These are phyloP conservation scores for Epicampocera succincta DNA, from an alignment of 2,888 invertebrate species.

Conservation along the genomic window DNA sequence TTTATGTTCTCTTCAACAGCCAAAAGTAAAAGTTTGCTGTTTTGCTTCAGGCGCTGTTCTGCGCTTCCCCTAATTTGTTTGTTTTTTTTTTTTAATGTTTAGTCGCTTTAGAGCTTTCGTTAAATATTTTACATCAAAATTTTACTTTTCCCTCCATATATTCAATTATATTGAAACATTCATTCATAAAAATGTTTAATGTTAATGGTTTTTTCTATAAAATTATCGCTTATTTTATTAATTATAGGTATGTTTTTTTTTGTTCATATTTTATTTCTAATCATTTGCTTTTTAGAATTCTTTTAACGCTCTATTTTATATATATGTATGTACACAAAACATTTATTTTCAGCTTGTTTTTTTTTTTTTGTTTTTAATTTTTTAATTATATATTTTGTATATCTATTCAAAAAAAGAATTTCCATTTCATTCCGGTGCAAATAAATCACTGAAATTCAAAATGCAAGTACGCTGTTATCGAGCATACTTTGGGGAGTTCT, in stretches of 20 bases:
- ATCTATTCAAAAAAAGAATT: background rate
- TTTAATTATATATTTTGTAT: background rate
- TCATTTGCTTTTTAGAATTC: slow-evolving; percentile 63
- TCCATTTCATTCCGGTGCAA: background rate
- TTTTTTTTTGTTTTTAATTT: background rate
- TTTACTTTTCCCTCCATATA: no score
- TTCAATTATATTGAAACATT: no score
- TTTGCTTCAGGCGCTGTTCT: background rate
- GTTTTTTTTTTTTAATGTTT: background rate
- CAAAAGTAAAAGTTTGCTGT: background rate
- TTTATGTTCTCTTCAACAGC: background rate
- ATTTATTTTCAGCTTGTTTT: background rate
- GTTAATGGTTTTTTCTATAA: background rate
- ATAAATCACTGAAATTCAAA: slow-evolving; percentile 1
- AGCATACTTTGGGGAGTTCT: slow-evolving; percentile 22
- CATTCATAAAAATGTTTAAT: no score
- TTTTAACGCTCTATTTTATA: slow-evolving; percentile 65
- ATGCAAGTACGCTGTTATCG: background rate
- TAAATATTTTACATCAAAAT: no score
- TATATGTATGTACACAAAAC: slow-evolving; percentile 36
- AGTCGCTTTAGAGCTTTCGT: no score
- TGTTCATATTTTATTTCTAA: background rate
- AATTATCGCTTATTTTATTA: background rate
- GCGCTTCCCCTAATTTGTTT: background rate
- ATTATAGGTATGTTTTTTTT: background rate